These are phyloP conservation scores for Nipponia nippon DNA, from an alignment of 2,113 vertebrate species.

Conservation along the genomic window DNA sequence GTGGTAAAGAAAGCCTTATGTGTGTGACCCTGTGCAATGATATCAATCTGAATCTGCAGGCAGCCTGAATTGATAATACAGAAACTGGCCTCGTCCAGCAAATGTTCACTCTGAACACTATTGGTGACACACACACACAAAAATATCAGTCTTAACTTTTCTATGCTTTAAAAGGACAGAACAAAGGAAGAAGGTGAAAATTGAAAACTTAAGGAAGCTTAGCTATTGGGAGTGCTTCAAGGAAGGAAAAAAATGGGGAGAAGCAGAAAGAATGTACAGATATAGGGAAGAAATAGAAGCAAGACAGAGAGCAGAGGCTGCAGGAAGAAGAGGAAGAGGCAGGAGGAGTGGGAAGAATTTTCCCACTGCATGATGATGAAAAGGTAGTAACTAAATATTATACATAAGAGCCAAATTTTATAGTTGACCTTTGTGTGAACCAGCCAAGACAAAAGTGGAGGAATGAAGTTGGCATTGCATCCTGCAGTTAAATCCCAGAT, in stretches of 20 bases:
- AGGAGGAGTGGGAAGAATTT: neutral
- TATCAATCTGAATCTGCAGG: neutral
- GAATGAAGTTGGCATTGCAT: neutral
- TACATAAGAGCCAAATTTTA: neutral
- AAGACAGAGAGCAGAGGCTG: neutral
- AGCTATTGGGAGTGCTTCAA: neutral
- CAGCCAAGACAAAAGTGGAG: neutral
- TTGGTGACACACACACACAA: neutral
- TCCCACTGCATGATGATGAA: neutral
- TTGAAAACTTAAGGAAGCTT: neutral
- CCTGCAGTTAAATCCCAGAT: neutral
- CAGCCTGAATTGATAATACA: neutral
- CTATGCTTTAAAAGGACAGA: neutral
- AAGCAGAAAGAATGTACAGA: neutral
- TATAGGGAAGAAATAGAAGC: neutral
- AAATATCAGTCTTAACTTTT: neutral
- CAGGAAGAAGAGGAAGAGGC: neutral
- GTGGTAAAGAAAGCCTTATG: neutral
- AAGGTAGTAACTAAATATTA: neutral
- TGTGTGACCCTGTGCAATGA: neutral
- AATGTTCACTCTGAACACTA: neutral
- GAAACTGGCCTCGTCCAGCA: neutral
- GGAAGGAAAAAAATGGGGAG: neutral
- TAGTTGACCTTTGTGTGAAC: slow-evolving; percentile 8
- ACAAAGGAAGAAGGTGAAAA: neutral